Evolutionary conservation across 2,113 vertebrate genomes (phyloP).

Genomic region (Salvelinus fontinalis): DNA sequence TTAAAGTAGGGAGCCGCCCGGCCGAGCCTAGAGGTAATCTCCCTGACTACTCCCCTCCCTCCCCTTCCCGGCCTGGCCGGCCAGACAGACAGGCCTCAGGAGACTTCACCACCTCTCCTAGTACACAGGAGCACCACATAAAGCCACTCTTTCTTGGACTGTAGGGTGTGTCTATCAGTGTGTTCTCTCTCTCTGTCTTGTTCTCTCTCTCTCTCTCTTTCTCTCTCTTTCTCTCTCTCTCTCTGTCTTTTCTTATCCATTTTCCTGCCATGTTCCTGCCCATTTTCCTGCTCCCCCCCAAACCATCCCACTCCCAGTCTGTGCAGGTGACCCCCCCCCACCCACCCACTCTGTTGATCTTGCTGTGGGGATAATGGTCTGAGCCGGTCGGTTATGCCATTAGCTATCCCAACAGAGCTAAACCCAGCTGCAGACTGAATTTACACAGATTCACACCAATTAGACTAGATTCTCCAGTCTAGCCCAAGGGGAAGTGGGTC

Average conservation of each 20-base stretch:
- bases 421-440: slow-evolving; percentile 61
- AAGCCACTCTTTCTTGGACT: slow-evolving; percentile 47
- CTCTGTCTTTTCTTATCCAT: slow-evolving; percentile 6
- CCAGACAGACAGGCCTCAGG: slow-evolving; percentile 50
- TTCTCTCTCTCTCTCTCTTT: not conserved
- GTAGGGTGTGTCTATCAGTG: slow-evolving; percentile 9
- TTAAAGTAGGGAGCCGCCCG: slow-evolving; percentile 64
- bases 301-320: slow-evolving; percentile 25
- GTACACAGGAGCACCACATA: slow-evolving; percentile 10
- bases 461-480: slow-evolving; percentile 64
- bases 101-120: slow-evolving; percentile 29
- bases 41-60: slow-evolving; percentile 55
- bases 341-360: slow-evolving; percentile 45
- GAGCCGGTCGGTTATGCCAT: slow-evolving; percentile 77
- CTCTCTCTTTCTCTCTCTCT: slow-evolving; percentile 1
- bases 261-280: not conserved
- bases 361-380: slow-evolving; percentile 44
- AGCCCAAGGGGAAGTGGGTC: slow-evolving; percentile 44
- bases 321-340: slow-evolving; percentile 59
- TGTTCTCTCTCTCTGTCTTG: not conserved
- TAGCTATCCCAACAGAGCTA: slow-evolving; percentile 76
- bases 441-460: slow-evolving; percentile 75
- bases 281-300: not conserved
- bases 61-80: not conserved
- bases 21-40: slow-evolving; percentile 54